phyloP scores from a whole-genome alignment of 2,888 invertebrate species.

The Alviniconcha strummeri region DNA sequence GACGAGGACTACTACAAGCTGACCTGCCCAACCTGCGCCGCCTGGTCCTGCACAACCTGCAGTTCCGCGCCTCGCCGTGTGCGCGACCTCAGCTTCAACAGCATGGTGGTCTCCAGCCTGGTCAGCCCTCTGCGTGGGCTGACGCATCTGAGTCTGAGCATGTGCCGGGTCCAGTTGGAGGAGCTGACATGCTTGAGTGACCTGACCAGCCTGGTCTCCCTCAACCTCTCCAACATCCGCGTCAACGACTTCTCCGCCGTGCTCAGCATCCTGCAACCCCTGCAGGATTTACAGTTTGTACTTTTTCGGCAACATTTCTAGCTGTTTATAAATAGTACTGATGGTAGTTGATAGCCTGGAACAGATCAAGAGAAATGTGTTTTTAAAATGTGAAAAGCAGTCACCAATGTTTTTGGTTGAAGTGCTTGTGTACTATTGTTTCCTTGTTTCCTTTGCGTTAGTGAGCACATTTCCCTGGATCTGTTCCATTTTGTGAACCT shows the following conservation, averaged over 20 bases:
- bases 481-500: too few species aligned
- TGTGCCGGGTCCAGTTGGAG: constrained; percentile 74
- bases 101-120: constrained; percentile 72
- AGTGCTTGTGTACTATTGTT: too few species aligned
- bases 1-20: constrained; percentile 34
- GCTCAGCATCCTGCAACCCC: not conserved
- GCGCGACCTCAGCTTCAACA: constrained; percentile 32
- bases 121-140: constrained; percentile 79
- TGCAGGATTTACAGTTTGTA: constrained; percentile 18
- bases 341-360: not conserved
- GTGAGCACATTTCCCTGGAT: too few species aligned
- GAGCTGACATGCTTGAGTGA: constrained; percentile 81
- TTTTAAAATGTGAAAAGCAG: too few species aligned
- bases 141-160: constrained; percentile 83
- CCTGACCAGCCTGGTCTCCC: constrained; percentile 76
- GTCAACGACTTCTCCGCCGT: constrained; percentile 12
- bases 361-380: too few species aligned
- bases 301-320: not conserved
- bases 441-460: too few species aligned
- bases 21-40: constrained; percentile 42
- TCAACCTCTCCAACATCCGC: constrained; percentile 26
- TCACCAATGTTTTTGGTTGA: too few species aligned
- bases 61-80: constrained; percentile 43
- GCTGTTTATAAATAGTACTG: not conserved
- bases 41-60: constrained; percentile 49